Evolutionary conservation across 2,888 invertebrate genomes (phyloP).

Genomic region (Bugulina stolonifera): DNA sequence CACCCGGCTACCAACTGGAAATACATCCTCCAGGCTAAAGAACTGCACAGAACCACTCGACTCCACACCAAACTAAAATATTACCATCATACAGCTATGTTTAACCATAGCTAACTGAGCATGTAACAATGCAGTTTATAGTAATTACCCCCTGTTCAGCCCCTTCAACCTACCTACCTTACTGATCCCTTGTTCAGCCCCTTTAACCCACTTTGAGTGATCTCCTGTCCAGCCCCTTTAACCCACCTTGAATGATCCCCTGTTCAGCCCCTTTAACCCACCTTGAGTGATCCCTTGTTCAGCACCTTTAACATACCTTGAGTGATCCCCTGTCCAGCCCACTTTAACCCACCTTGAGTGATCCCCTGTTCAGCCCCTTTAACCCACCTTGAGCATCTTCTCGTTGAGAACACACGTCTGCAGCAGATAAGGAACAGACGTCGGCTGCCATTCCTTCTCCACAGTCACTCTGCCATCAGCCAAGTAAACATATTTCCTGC

Average conservation of each 20-base stretch:
- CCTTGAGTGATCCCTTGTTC: too few species aligned
- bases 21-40: slow-evolving; percentile 61
- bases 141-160: too few species aligned
- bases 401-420: slow-evolving; percentile 63
- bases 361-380: neutral
- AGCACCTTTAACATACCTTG: too few species aligned
- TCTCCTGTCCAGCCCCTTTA: too few species aligned
- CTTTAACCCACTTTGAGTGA: too few species aligned
- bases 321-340: too few species aligned
- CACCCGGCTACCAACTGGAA: slow-evolving; percentile 63
- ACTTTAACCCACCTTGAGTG: neutral
- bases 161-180: too few species aligned
- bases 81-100: too few species aligned
- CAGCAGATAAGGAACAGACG: slow-evolving; percentile 63
- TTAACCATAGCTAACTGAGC: slow-evolving; percentile 17
- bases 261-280: too few species aligned
- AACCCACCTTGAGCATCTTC: neutral
- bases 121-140: neutral
- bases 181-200: too few species aligned
- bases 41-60: slow-evolving; percentile 54
- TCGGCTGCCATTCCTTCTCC: slow-evolving; percentile 67
- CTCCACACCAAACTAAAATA: slow-evolving; percentile 43
- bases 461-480: slow-evolving; percentile 61
- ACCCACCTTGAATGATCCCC: too few species aligned
- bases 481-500: slow-evolving; percentile 58